These are phyloP conservation scores for Xanthorhoe spadicearia DNA, from an alignment of 2,888 invertebrate genomes.

Conservation along the genomic window DNA sequence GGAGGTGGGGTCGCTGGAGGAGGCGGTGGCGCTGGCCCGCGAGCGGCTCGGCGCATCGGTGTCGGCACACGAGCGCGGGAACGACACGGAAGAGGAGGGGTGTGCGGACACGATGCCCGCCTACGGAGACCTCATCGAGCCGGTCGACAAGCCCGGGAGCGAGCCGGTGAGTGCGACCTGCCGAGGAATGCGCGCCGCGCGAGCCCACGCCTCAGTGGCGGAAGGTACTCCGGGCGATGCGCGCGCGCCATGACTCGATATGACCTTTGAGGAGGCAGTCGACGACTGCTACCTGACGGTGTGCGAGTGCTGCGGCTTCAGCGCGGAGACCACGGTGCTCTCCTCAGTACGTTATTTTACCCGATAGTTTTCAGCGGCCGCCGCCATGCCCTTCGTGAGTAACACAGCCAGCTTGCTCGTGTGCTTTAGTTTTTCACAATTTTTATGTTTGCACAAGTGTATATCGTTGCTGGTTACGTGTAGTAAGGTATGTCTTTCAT, in stretches of 20 bases:
- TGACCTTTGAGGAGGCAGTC: constrained; percentile 80
- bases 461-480: constrained; percentile 11
- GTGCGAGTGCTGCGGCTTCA: constrained; percentile 84
- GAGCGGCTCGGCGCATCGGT: constrained; percentile 74
- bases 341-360: constrained; percentile 81
- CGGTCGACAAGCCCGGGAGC: constrained; percentile 64
- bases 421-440: constrained; percentile 52
- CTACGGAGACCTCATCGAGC: constrained; percentile 82
- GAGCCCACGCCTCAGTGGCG: constrained; percentile 59
- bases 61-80: constrained; percentile 70
- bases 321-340: constrained; percentile 79
- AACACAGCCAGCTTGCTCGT: constrained; percentile 64
- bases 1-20: constrained; percentile 80
- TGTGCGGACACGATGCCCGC: constrained; percentile 80
- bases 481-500: not conserved
- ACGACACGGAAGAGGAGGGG: constrained; percentile 79
- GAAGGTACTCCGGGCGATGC: constrained; percentile 72
- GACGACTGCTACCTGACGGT: constrained; percentile 80
- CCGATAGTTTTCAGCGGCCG: constrained; percentile 76
- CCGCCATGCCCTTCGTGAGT: constrained; percentile 81
- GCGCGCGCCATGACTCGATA: constrained; percentile 79
- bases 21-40: constrained; percentile 80
- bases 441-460: constrained; percentile 48
- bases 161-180: constrained; percentile 67
- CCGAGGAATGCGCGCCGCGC: constrained; percentile 45